Base-by-base conservation (phyloP, 2,888 invertebrate species). In the Ernsta delagoae region DNA sequence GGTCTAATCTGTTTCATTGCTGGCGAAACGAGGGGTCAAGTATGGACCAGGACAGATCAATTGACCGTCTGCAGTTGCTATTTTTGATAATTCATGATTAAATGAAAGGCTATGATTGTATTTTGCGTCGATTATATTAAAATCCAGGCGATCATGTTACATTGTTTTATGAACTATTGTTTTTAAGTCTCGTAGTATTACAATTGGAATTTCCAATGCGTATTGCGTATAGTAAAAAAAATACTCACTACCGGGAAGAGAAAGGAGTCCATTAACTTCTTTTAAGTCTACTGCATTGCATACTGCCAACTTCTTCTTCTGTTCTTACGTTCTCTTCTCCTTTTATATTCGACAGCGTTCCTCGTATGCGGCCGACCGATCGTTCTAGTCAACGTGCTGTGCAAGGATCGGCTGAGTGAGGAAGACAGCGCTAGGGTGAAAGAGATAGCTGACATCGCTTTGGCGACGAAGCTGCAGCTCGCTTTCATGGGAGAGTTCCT, bases 341-440 rank as follows among this genome's bases (percentile, higher is more conserved):
- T 56, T n/a, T 34, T 39, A 31, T 5, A 31, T 41, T 54, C 4
- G 31, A 31, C 89, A 85, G 93, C 91, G 70, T 94, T 95, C 83
- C 86, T 92, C 60, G 79, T 95, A 48, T 93, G 92, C 79, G 91
- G 90, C 70, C 80, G 90, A 56, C 92, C 92, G 70, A 74, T 94
- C 54, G 85, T 94, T 72, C 76, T 94, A 39, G 87, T 94, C 70
- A 95, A 95, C 79, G 78, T 91, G 69, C 78, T 80, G 69, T 86
- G 88, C 74, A 79, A 73, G 62, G 84, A 79, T 9, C 73, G 76
- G 3, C 77, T 90, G 65, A 71, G 73, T 3, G 82, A 77, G 1
- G 85, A 82, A 24, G 90, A 90, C 72, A 73, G 75, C 59, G 70
- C 70, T 8, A 72, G 74, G 3, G 72, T 92, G 63, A 74, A 73